phyloP scores from a whole-genome alignment of 2,113 vertebrate genomes.

The Notarius lentiginosus region DNA sequence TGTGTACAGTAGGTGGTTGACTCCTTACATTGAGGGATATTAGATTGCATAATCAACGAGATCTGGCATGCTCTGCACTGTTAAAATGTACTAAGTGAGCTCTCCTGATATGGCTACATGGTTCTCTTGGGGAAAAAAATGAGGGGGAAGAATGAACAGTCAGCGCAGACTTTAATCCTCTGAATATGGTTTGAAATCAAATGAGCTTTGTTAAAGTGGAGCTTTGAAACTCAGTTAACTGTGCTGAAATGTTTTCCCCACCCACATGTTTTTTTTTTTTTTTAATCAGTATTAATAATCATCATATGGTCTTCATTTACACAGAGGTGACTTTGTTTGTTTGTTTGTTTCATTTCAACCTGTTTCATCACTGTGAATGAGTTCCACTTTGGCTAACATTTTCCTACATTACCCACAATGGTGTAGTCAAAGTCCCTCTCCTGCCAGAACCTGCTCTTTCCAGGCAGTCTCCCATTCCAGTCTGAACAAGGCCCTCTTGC shows the following conservation, averaged over 20 bases:
- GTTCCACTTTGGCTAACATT: background rate
- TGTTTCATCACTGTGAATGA: too few relatives aligned
- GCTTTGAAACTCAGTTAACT: background rate
- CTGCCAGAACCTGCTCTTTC: too few relatives aligned
- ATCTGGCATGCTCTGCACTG: background rate
- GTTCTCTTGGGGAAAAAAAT: background rate
- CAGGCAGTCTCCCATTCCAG: too few relatives aligned
- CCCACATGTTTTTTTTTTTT: background rate
- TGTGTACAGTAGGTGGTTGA: background rate
- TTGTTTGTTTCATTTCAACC: too few relatives aligned
- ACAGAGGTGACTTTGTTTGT: too few relatives aligned
- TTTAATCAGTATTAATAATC: background rate
- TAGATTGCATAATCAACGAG: conserved; percentile 7
- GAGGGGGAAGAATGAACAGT: background rate
- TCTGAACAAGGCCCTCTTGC: too few relatives aligned
- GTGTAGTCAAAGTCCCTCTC: too few relatives aligned
- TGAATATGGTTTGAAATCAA: background rate
- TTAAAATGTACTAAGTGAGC: background rate
- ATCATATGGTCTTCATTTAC: background rate
- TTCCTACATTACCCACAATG: background rate
- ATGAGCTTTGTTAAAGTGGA: background rate
- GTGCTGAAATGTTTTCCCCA: background rate
- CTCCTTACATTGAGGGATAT: conserved; percentile 7
- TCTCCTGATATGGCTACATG: conserved; percentile 1
- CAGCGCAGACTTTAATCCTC: conserved; percentile 4